Percentiles rank a stretch among this genome's conserved stretches.
Evolutionary conservation across 2,113 vertebrate genomes (phyloP).

Genomic region (Hucho hucho): DNA sequence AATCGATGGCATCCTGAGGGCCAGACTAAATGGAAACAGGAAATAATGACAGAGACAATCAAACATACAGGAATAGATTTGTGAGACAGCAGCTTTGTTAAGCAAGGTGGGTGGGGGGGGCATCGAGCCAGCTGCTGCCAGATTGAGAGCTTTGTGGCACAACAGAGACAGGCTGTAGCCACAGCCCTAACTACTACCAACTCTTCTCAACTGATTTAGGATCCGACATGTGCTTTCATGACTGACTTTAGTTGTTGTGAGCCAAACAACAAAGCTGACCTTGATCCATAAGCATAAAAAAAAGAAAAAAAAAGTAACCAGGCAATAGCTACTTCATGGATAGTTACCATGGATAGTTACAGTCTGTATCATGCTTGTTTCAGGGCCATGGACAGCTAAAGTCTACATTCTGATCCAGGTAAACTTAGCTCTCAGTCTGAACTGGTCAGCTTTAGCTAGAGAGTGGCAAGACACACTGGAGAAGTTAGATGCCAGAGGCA

Average conservation of each 20-base stretch:
- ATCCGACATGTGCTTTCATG: background rate
- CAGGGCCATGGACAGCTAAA: conserved; percentile 43
- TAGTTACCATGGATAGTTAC: conserved; percentile 49
- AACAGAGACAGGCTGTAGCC: conserved; percentile 8
- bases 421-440: background rate
- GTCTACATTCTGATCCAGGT: too few relatives aligned
- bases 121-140: conserved; percentile 5
- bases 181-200: background rate
- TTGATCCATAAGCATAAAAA: background rate
- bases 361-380: background rate
- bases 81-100: conserved; percentile 17
- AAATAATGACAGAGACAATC: conserved; percentile 61
- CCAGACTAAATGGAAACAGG: conserved; percentile 58
- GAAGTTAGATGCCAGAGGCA: background rate
- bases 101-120: background rate
- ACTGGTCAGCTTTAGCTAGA: background rate
- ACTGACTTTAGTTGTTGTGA: conserved; percentile 21
- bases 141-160: background rate
- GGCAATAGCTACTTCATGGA: conserved; percentile 10
- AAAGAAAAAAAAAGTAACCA: background rate
- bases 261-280: background rate
- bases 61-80: conserved; percentile 41
- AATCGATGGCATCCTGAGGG: conserved; percentile 69
- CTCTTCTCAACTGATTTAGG: background rate
- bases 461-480: background rate